phyloP scores from a whole-genome alignment of 2,113 vertebrate genomes.

The Oceanites oceanicus region DNA sequence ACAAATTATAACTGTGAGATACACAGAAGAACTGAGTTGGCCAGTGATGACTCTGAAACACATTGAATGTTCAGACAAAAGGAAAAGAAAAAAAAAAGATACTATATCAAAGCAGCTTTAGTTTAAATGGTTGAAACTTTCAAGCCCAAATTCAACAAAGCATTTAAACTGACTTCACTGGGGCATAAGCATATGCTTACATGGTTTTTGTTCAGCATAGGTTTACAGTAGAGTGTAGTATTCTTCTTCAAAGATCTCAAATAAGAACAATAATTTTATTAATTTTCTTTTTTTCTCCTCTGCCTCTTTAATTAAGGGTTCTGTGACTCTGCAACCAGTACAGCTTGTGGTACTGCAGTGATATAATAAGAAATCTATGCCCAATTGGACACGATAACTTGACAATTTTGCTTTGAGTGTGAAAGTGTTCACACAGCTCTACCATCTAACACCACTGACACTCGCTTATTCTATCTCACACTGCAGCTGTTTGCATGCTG shows the following conservation, averaged over 20 bases:
- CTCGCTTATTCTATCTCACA: slow-evolving; percentile 48
- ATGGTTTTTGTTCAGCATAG: not conserved
- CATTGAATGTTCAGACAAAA: not conserved
- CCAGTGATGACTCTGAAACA: not conserved
- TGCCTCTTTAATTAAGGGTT: slow-evolving; percentile 26
- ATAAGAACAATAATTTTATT: not conserved
- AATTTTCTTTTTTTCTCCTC: not conserved
- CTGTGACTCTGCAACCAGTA: slow-evolving; percentile 2
- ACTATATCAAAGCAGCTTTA: not conserved
- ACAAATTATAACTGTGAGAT: not conserved
- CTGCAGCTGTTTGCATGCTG: slow-evolving; percentile 31
- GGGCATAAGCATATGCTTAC: not conserved
- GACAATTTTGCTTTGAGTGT: slow-evolving; percentile 33
- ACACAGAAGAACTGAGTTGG: not conserved
- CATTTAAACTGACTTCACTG: not conserved
- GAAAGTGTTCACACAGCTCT: not conserved
- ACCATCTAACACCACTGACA: slow-evolving; percentile 41
- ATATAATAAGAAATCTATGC: slow-evolving; percentile 57
- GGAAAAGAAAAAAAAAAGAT: not conserved
- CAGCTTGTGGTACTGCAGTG: slow-evolving; percentile 25
- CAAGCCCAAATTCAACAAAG: not conserved
- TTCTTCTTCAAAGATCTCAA: not conserved
- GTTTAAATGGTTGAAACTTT: not conserved
- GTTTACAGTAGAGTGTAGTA: not conserved
- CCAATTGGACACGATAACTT: not conserved